Base-by-base conservation (phyloP, 2,797 vertebrate genomes). In the Anas bahamensis region DNA sequence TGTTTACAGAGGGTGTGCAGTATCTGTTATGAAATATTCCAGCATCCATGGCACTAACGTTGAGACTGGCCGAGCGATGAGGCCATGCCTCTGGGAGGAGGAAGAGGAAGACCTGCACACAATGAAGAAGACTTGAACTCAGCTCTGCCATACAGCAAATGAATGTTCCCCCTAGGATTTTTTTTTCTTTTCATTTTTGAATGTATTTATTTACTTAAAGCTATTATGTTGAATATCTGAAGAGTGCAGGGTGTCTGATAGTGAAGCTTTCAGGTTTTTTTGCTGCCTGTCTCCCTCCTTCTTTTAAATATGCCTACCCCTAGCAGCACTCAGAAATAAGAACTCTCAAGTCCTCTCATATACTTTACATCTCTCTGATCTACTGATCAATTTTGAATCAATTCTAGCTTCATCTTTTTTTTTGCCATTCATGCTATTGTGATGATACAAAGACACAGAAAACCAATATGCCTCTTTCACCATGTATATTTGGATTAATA, bases 321-420 rank as follows among this genome's bases (percentile, higher is more conserved):
- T 70, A 41, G 7, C 65, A 26, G 26, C 33, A 48, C 37, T 63
- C 42, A 79, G 56, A 83, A 91, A 66, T 18, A 70, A 21, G 33
- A 50, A 69, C 59, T 83, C 70, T 56, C 59, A 41, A 76, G 37
- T 73, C 48, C 9, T 94, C 29, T 83, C 14, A 6, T 57, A 29
- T 75, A 70, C 72, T 80, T 84, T 50, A 76, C 31, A 63, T 91
- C 16, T 90, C 23, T 89, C 26, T 89, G 70, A 79, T 72, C 59
- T 69, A 42, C 56, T 56, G 53, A 63, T 78, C 46, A 70, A 35
- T 56, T 92, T 55, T 85, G 75, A 87, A 81, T 95, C 90, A 90
- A 2, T 76, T 55, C 71, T 81, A 57, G 31, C 53, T 91, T 91
- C 55, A 39, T 78, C 48, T 19, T 42, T 92, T 94, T 94, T 70